phyloP scores from a whole-genome alignment of 2,888 invertebrate species.

The Zhengitettix transpicula region DNA sequence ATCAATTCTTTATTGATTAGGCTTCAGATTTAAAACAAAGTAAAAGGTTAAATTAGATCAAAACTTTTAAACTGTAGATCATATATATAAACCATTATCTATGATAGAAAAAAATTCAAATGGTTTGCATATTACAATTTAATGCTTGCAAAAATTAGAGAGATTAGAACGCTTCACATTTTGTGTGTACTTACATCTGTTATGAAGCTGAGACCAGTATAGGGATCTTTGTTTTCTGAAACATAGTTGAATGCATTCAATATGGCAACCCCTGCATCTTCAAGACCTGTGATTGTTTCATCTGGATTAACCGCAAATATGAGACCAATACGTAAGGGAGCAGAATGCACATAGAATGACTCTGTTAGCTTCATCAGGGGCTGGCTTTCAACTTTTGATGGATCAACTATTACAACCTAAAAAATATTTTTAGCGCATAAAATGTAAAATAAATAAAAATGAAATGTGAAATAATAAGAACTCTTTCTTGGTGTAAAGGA shows the following conservation, averaged over 20 bases:
- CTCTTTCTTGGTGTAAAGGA: too few species aligned
- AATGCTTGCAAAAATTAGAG: background rate
- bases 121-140: background rate
- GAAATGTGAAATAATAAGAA: too few species aligned
- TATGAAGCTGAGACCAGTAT: constrained; percentile 68
- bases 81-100: background rate
- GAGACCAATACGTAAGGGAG: constrained; percentile 78
- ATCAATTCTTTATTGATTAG: too few species aligned
- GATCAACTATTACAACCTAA: constrained; percentile 74
- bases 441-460: background rate
- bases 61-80: background rate
- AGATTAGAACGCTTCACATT: background rate
- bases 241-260: constrained; percentile 84
- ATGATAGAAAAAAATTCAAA: background rate
- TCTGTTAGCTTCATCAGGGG: constrained; percentile 73
- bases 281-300: constrained; percentile 36
- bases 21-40: background rate
- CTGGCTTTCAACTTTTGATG: constrained; percentile 46
- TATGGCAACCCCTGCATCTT: constrained; percentile 63
- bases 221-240: constrained; percentile 53
- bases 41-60: background rate
- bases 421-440: constrained; percentile 10
- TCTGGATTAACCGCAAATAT: constrained; percentile 54
- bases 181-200: constrained; percentile 46
- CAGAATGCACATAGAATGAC: constrained; percentile 78